Conservation (phyloP, 2,888 invertebrate genomes). For the Minunthozetes semirufus region DNA sequence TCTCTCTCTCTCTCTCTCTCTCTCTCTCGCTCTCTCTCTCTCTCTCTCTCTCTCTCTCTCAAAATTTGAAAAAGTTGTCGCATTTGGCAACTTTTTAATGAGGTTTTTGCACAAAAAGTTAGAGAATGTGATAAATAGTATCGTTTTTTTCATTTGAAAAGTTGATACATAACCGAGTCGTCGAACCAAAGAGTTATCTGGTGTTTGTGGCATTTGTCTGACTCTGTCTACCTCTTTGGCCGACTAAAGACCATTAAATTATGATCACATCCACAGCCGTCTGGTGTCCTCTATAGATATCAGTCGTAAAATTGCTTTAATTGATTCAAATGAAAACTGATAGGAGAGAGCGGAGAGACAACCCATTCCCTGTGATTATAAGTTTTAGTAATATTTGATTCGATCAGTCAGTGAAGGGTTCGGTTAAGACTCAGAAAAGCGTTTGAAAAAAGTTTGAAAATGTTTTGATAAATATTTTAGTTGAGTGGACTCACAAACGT, state of each 20-base stretch:
- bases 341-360: not conserved
- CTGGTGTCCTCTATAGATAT: not conserved
- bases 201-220: no score
- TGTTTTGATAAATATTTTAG: not conserved
- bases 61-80: no score
- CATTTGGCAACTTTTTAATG: no score
- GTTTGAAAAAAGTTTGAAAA: not conserved
- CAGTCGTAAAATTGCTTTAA: not conserved
- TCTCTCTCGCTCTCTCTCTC: no score
- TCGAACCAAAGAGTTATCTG: no score
- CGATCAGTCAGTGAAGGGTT: not conserved
- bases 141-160: not conserved
- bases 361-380: not conserved
- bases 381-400: constrained; percentile 1
- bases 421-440: not conserved
- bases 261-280: not conserved
- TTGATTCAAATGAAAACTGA: not conserved
- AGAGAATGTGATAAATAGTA: not conserved
- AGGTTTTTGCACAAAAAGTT: no score
- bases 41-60: no score
- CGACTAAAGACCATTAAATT: not conserved
- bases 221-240: no score
- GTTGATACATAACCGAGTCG: no score
- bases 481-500: not conserved
- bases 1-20: no score